Evolutionary conservation across 2,888 invertebrate species (phyloP).

Genomic region (Theretra japonica): DNA sequence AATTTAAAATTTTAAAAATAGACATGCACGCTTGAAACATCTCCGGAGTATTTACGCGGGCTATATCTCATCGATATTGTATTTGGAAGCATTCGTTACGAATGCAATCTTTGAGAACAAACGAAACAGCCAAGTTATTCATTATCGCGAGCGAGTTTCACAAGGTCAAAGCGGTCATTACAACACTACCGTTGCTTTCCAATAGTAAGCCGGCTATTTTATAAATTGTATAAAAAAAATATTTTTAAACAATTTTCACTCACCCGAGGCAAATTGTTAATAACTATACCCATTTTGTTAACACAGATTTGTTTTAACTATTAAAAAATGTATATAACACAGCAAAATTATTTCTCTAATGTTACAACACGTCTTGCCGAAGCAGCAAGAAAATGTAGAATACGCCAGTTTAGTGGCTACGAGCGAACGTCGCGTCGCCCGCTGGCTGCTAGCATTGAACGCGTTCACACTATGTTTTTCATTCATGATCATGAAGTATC

Average conservation of each 20-base stretch:
- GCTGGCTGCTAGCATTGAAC: slow-evolving; percentile 58
- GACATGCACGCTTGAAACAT: background rate
- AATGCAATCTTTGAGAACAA: slow-evolving; percentile 43
- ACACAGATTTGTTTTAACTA: slow-evolving; percentile 44
- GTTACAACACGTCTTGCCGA: slow-evolving; percentile 72
- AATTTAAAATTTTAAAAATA: slow-evolving; percentile 4
- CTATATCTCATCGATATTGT: background rate
- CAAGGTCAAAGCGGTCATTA: slow-evolving; percentile 85
- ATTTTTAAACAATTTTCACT: slow-evolving; percentile 52
- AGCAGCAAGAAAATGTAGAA: slow-evolving; percentile 72
- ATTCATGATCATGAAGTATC: slow-evolving; percentile 75
- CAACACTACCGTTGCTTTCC: slow-evolving; percentile 81
- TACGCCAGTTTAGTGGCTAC: slow-evolving; percentile 50
- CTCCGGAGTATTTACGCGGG: slow-evolving; percentile 1
- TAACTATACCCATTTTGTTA: slow-evolving; percentile 74
- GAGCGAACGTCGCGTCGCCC: slow-evolving; percentile 49
- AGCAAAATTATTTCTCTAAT: slow-evolving; percentile 51
- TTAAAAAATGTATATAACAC: slow-evolving; percentile 55
- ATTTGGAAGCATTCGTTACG: slow-evolving; percentile 53
- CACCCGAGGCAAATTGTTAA: slow-evolving; percentile 77
- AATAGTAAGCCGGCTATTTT: slow-evolving; percentile 67
- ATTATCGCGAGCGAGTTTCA: slow-evolving; percentile 81
- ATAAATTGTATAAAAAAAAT: slow-evolving; percentile 35
- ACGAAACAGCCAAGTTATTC: slow-evolving; percentile 63
- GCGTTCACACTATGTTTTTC: slow-evolving; percentile 69